Percentiles rank a stretch among this genome's conserved stretches.
Evolutionary conservation across 2,113 vertebrate species (phyloP).

Genomic region (Choloepus hoffmanni): DNA sequence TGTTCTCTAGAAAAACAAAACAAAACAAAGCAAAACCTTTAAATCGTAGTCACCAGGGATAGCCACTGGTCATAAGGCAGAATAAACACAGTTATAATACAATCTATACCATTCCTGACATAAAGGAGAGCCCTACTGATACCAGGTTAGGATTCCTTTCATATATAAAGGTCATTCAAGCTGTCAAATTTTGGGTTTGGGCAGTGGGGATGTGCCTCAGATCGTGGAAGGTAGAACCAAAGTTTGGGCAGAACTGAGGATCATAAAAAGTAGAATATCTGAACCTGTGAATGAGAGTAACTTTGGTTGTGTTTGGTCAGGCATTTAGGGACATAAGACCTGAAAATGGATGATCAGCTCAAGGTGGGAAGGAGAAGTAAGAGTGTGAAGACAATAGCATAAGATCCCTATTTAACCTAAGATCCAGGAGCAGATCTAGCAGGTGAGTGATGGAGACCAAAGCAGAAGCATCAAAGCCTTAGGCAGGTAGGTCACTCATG

Average conservation of each 20-base stretch:
- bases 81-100: background rate
- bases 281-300: background rate
- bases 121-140: background rate
- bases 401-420: background rate
- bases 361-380: background rate
- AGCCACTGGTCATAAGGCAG: background rate
- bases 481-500: fast-evolving
- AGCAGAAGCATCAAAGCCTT: fast-evolving
- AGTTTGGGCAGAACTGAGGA: background rate
- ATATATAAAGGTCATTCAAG: background rate
- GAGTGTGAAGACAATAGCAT: fast-evolving
- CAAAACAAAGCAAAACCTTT: background rate
- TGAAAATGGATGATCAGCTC: background rate
- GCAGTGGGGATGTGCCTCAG: background rate
- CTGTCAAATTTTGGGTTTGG: background rate
- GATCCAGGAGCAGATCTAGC: too few species aligned
- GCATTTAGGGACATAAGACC: background rate
- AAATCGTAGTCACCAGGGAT: background rate
- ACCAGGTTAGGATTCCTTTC: background rate
- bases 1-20: background rate
- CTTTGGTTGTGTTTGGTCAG: background rate
- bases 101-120: background rate
- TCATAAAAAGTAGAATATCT: background rate
- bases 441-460: background rate
- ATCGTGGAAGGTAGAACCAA: background rate